These are phyloP conservation scores for Apis laboriosa DNA, from an alignment of 1,140 invertebrate species.

Conservation along the genomic window DNA sequence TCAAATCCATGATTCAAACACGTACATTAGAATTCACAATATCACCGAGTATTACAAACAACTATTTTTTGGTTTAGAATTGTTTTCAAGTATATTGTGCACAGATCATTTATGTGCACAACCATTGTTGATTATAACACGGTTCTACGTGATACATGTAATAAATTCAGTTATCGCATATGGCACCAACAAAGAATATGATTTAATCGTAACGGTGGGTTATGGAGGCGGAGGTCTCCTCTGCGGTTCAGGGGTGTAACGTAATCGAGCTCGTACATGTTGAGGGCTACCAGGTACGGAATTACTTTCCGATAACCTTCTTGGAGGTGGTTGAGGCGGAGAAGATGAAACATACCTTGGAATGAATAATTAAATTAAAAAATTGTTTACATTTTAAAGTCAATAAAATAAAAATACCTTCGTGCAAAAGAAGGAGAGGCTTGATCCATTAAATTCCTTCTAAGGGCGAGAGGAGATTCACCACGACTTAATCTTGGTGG, in stretches of 20 bases:
- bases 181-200: constrained; percentile 73
- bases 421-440: constrained; percentile 82
- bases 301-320: constrained; percentile 84
- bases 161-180: constrained; percentile 62
- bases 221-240: constrained; percentile 83
- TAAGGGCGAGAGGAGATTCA: constrained; percentile 83
- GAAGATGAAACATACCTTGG: constrained; percentile 85
- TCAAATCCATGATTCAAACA: constrained; percentile 37
- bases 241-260: constrained; percentile 88
- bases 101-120: constrained; percentile 46
- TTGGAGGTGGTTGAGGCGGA: constrained; percentile 84
- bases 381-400: background rate
- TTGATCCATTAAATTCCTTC: constrained; percentile 83
- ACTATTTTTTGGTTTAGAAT: constrained; percentile 52
- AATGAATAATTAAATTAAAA: background rate
- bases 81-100: constrained; percentile 48
- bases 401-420: constrained; percentile 78
- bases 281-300: constrained; percentile 87
- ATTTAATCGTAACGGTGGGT: constrained; percentile 72
- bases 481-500: constrained; percentile 85
- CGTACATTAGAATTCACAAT: constrained; percentile 45
- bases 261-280: constrained; percentile 84
- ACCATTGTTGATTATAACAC: constrained; percentile 43
- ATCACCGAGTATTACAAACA: constrained; percentile 61
- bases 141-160: constrained; percentile 53